These are phyloP conservation scores for Galeruca laticollis DNA, from an alignment of 2,888 invertebrate species.

Conservation along the genomic window DNA sequence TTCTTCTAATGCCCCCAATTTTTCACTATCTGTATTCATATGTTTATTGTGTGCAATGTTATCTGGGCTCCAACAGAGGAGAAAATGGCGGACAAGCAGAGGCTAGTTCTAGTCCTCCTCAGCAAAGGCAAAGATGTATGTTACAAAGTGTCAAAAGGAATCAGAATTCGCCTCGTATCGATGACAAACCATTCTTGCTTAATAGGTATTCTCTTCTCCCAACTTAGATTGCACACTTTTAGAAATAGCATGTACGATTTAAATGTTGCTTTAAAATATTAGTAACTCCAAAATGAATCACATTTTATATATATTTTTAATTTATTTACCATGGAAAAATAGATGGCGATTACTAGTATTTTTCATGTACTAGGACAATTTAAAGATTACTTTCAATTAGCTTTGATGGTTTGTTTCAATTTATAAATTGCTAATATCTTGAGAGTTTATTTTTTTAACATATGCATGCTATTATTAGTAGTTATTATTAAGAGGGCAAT, in stretches of 20 bases:
- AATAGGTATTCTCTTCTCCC: slow-evolving; percentile 50
- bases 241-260: slow-evolving; percentile 1
- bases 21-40: slow-evolving; percentile 26
- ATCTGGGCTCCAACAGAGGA: slow-evolving; percentile 45
- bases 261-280: not conserved
- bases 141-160: slow-evolving; percentile 49
- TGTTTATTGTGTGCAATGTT: slow-evolving; percentile 42
- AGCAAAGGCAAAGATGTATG: slow-evolving; percentile 46
- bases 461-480: not conserved
- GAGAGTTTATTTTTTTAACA: not conserved
- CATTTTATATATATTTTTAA: no score
- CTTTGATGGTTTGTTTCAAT: no score
- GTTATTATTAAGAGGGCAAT: no score
- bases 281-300: not conserved
- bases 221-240: slow-evolving; percentile 12
- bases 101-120: slow-evolving; percentile 43
- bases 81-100: slow-evolving; percentile 51
- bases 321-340: no score
- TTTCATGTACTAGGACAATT: no score
- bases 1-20: slow-evolving; percentile 19
- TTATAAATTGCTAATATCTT: no score
- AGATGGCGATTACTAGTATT: no score
- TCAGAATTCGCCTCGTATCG: slow-evolving; percentile 46
- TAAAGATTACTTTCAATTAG: no score
- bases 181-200: slow-evolving; percentile 51